These are phyloP conservation scores for Brachynemurus nebulosus DNA, from an alignment of 2,888 invertebrate species.

Conservation along the genomic window DNA sequence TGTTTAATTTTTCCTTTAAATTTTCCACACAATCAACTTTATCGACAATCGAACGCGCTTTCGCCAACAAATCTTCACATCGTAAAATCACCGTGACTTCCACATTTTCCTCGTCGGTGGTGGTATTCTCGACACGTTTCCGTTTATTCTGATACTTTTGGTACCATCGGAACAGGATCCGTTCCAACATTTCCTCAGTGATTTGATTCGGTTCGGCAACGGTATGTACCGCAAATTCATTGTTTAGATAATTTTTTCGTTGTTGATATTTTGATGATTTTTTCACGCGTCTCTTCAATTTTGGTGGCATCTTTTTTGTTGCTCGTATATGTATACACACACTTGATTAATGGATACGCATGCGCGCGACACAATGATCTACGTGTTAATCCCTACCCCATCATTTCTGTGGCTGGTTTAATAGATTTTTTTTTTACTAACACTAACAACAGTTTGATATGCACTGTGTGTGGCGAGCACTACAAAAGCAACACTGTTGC, in stretches of 20 bases:
- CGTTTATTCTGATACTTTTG: constrained; percentile 8
- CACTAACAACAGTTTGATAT: too few relatives aligned
- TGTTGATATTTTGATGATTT: neutral
- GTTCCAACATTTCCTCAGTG: constrained; percentile 9
- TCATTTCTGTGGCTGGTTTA: too few relatives aligned
- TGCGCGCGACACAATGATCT: too few relatives aligned
- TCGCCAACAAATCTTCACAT: constrained; percentile 3
- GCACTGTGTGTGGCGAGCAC: too few relatives aligned
- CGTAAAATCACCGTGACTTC: neutral
- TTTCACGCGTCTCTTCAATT: neutral
- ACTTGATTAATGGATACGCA: too few relatives aligned
- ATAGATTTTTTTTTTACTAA: too few relatives aligned
- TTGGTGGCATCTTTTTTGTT: neutral
- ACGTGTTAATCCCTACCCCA: too few relatives aligned
- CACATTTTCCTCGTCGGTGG: neutral
- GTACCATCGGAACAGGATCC: constrained; percentile 9
- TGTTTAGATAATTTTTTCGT: neutral
- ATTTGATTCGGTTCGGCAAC: neutral
- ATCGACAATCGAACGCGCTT: constrained; percentile 7
- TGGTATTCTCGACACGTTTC: constrained; percentile 1
- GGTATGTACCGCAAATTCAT: neutral
- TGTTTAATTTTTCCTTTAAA: constrained; percentile 3
- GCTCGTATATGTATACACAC: too few relatives aligned
- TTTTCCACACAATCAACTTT: constrained; percentile 6
- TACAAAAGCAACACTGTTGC: too few relatives aligned